Conservation (phyloP, 2,888 invertebrate genomes). For the Caradrina kadenii region DNA sequence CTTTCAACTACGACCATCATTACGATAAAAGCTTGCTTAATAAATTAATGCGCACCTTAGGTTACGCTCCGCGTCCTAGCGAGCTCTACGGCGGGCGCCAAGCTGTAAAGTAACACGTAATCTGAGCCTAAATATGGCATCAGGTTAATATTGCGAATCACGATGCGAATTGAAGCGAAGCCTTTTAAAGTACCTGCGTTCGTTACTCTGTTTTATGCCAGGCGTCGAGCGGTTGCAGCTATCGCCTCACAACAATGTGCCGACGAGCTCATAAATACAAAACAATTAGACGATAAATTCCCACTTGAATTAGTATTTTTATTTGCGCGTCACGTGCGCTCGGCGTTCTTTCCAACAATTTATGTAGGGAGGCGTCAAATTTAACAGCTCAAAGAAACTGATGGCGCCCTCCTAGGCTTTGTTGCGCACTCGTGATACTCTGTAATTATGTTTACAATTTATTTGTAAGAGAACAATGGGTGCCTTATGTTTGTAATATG, state of each 20-base stretch:
- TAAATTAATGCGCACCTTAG: slow-evolving; percentile 71
- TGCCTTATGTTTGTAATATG: slow-evolving; percentile 68
- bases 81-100: slow-evolving; percentile 36
- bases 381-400: slow-evolving; percentile 84
- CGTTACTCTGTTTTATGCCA: slow-evolving; percentile 80
- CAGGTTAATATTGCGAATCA: slow-evolving; percentile 75
- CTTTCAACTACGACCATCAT: slow-evolving; percentile 71
- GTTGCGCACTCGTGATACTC: slow-evolving; percentile 77
- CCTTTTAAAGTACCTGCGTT: slow-evolving; percentile 67
- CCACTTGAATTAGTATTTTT: slow-evolving; percentile 85
- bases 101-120: slow-evolving; percentile 66
- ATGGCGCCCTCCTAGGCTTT: slow-evolving; percentile 79
- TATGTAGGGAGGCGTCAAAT: slow-evolving; percentile 85
- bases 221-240: slow-evolving; percentile 72
- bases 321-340: slow-evolving; percentile 86
- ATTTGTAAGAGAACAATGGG: slow-evolving; percentile 75
- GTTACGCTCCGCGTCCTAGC: slow-evolving; percentile 53
- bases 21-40: slow-evolving; percentile 76
- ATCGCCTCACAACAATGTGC: slow-evolving; percentile 81
- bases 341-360: slow-evolving; percentile 79
- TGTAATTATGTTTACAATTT: slow-evolving; percentile 83
- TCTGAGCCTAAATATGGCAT: slow-evolving; percentile 64
- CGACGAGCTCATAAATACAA: slow-evolving; percentile 82
- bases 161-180: slow-evolving; percentile 76
- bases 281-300: slow-evolving; percentile 87